Percentiles rank a stretch among this genome's conserved stretches.
Evolutionary conservation across 2,797 vertebrate species (phyloP).

Genomic region (Streptopelia turtur): DNA sequence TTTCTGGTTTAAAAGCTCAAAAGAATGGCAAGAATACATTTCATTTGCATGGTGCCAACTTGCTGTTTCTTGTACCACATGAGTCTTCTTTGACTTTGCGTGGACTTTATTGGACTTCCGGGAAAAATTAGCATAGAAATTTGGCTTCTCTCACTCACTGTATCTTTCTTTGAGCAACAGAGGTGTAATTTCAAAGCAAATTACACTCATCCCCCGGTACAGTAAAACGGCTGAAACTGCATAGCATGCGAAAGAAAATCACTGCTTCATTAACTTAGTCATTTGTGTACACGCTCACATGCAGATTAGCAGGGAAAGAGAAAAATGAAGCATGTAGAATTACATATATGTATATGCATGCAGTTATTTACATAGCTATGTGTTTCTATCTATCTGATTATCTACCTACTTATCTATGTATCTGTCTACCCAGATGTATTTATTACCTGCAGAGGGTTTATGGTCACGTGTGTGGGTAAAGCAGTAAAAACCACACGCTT

Average conservation of each 20-base stretch:
- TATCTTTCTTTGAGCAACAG: neutral
- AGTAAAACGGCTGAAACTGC: slow-evolving; percentile 21
- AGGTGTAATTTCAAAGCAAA: slow-evolving; percentile 16
- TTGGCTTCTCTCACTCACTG: neutral
- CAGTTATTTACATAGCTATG: neutral
- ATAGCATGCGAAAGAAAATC: neutral
- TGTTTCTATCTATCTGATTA: neutral
- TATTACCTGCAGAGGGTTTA: neutral
- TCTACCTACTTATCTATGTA: neutral
- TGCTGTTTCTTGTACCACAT: neutral
- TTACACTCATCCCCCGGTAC: neutral
- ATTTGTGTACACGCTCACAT: neutral
- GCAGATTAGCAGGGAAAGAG: neutral
- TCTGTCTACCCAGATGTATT: neutral
- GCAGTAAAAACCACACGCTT: neutral
- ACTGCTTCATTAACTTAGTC: neutral
- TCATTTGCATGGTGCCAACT: neutral
- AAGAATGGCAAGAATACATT: neutral
- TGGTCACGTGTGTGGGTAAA: neutral
- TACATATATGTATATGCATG: too few relatives aligned
- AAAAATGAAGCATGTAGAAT: neutral
- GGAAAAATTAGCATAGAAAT: neutral
- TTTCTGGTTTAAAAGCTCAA: neutral
- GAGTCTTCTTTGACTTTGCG: neutral
- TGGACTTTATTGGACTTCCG: neutral